Conservation (phyloP, 2,888 invertebrate genomes). For the Monochamus alternatus region DNA sequence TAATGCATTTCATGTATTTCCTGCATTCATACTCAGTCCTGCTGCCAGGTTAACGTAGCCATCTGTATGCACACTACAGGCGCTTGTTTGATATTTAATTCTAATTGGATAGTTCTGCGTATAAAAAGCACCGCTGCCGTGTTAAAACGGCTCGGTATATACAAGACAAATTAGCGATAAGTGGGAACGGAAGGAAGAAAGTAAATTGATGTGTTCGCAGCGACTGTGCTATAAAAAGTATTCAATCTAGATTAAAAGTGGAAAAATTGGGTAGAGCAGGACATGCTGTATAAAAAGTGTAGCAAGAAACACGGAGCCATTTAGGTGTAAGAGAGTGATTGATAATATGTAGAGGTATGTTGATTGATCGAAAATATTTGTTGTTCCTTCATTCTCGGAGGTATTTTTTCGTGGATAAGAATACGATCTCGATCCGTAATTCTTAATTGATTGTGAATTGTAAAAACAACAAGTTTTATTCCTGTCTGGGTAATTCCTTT, state of each 20-base stretch:
- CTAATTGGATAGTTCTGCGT: too few species aligned
- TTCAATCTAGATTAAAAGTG: slow-evolving; percentile 33
- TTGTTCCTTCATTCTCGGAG: slow-evolving; percentile 12
- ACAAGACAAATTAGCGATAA: slow-evolving; percentile 16
- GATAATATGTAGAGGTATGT: slow-evolving; percentile 36
- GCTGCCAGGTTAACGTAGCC: too few species aligned
- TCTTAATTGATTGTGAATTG: neutral
- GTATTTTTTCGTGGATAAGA: neutral
- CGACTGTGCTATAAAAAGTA: slow-evolving; percentile 19
- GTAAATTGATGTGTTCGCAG: slow-evolving; percentile 14
- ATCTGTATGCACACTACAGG: too few species aligned
- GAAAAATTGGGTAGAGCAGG: slow-evolving; percentile 28
- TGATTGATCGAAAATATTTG: slow-evolving; percentile 29
- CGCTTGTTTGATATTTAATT: too few species aligned
- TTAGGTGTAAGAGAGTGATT: slow-evolving; percentile 32
- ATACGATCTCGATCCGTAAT: neutral
- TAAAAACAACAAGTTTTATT: neutral
- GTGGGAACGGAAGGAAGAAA: slow-evolving; percentile 10
- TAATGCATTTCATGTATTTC: too few species aligned
- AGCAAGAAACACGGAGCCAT: slow-evolving; percentile 22
- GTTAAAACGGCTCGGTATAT: neutral
- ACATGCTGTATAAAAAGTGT: slow-evolving; percentile 24
- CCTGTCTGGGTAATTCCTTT: too few species aligned
- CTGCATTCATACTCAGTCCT: too few species aligned
- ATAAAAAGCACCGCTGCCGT: neutral